Percentiles rank a stretch among this genome's conserved stretches.
phyloP scores from a whole-genome alignment of 2,888 invertebrate genomes.

The Himalopsyche japonica region DNA sequence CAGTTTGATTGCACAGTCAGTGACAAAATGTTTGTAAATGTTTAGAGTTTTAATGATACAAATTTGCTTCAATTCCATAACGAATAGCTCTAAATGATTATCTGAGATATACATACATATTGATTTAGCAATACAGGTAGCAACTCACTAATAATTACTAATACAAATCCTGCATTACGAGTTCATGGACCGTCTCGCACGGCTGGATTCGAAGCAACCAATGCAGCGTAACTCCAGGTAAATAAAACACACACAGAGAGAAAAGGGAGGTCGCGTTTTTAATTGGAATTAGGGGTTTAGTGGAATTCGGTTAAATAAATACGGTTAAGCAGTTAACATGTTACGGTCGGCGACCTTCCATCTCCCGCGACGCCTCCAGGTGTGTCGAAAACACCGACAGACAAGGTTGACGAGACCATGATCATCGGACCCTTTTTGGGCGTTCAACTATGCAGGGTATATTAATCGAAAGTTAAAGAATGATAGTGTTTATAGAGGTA shows the following conservation, averaged over 20 bases:
- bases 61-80: too few relatives aligned
- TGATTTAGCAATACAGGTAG: not conserved
- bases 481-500: too few relatives aligned
- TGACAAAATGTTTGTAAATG: too few relatives aligned
- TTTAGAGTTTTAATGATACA: too few relatives aligned
- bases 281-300: slow-evolving; percentile 27
- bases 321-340: slow-evolving; percentile 8
- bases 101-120: too few relatives aligned
- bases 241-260: not conserved
- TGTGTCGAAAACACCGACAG: not conserved
- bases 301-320: slow-evolving; percentile 33
- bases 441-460: too few relatives aligned
- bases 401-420: not conserved
- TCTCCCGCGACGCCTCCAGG: slow-evolving; percentile 5
- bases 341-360: slow-evolving; percentile 2
- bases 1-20: too few relatives aligned
- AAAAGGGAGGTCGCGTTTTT: slow-evolving; percentile 11
- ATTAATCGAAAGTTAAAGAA: too few relatives aligned
- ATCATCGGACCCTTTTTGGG: too few relatives aligned
- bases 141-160: not conserved
- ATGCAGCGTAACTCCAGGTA: slow-evolving; percentile 19
- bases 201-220: not conserved
- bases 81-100: too few relatives aligned
- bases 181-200: not conserved
- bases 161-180: not conserved